These are phyloP conservation scores for Sylvilagus floridanus DNA, from an alignment of 2,797 vertebrate genomes.

Conservation along the genomic window DNA sequence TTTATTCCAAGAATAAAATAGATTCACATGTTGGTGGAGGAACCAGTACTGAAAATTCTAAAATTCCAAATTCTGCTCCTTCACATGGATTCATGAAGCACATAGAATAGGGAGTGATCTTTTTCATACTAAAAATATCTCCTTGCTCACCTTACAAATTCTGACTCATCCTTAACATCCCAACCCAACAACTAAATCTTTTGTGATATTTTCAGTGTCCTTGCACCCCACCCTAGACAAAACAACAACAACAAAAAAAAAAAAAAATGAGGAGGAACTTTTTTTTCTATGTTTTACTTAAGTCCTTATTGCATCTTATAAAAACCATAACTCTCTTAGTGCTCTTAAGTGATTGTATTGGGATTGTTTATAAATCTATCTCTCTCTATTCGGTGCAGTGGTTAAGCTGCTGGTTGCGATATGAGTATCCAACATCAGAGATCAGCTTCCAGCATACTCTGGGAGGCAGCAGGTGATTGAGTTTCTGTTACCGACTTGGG, in stretches of 20 bases:
- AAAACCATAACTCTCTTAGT: not conserved
- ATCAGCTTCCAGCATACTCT: too few relatives aligned
- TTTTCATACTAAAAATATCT: not conserved
- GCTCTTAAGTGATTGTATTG: not conserved
- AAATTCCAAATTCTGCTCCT: not conserved
- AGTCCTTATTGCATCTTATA: not conserved
- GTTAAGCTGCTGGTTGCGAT: too few relatives aligned
- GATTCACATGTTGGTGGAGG: not conserved
- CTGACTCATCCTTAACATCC: not conserved
- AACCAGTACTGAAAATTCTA: not conserved
- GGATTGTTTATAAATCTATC: conserved; percentile 37
- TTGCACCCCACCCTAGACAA: not conserved
- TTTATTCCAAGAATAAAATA: not conserved
- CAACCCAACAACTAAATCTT: not conserved
- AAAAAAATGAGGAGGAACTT: not conserved
- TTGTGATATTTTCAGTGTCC: not conserved
- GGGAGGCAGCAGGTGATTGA: too few relatives aligned
- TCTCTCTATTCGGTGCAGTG: not conserved
- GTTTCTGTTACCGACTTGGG: too few relatives aligned
- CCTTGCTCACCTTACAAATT: not conserved
- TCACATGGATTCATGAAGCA: conserved; percentile 17
- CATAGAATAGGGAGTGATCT: not conserved
- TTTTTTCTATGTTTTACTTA: conserved; percentile 1
- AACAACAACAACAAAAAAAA: not conserved
- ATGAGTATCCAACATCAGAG: too few relatives aligned